Base-by-base conservation (phyloP, 2,888 invertebrate species). In the Bellardia bayeri region DNA sequence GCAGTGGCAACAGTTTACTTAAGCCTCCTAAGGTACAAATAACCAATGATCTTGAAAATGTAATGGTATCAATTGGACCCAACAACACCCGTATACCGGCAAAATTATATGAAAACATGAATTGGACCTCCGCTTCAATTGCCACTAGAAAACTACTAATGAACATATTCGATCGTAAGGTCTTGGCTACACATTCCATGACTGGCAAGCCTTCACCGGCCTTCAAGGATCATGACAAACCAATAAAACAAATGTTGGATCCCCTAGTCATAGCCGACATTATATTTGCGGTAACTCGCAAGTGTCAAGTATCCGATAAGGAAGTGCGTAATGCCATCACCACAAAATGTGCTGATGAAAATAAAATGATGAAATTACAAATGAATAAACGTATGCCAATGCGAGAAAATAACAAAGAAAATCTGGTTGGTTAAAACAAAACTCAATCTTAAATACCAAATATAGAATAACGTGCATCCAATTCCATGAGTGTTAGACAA, bases 311-410 rank as follows among this genome's bases (percentile, higher is more conserved):
- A 1, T 94, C 94, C 64, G 95, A 95, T 89, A 95, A 95, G 89
- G 93, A 95, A 88, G 95, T 96, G 0, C 95, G 96, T 74, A 94
- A 94, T 88, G 94, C 94, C n/a, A 95, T 96, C 37, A 95, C 95
- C 11, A 95, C 95, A 0, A 96, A 95, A 90, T 96, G 96, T 89
- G 95, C 95, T 0, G 96, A 96, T 89, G 96, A 96, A 92, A 95
- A 95, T 66, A 96, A 95, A 91, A 93, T 95, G 91, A 94, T 94
- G 90, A 94, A 94, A 89, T 93, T 94, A 72, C 90, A 92, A 80
- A 89, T 89, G 49, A 86, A 90, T 88, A 94, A 93, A 82, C 89
- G 87, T 5, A 82, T 79, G 23, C 87, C 82, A 7, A 61, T 80
- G 33, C n/a, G n/a, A n/a, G n/a, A n/a, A n/a, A n/a, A n/a, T n/a